Percentiles rank a stretch among this genome's conserved stretches.
phyloP scores from a whole-genome alignment of 2,113 vertebrate genomes.

The Cyprinodon tularosa region DNA sequence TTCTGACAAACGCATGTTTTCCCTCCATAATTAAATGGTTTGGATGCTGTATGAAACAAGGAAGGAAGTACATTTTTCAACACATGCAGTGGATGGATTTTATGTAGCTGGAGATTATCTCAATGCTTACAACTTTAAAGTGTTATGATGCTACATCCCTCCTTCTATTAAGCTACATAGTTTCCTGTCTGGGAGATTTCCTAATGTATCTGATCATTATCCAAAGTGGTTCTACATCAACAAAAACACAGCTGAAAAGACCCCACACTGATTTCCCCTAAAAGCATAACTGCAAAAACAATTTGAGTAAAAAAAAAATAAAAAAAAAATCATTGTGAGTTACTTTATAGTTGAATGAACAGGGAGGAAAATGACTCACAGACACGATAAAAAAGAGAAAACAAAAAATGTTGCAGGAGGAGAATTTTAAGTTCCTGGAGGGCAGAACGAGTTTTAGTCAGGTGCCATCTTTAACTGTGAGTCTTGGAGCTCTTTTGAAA shows the following conservation, averaged over 20 bases:
- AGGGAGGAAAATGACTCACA: constrained; percentile 39
- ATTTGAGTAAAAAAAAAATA: constrained; percentile 23
- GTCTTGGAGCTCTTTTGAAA: constrained; percentile 53
- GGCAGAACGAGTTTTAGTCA: constrained; percentile 58
- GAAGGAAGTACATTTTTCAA: constrained; percentile 9
- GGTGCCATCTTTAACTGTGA: constrained; percentile 79
- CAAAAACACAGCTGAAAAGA: constrained; percentile 4
- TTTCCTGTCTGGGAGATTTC: constrained; percentile 4
- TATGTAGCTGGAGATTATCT: constrained; percentile 14
- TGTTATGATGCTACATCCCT: background rate
- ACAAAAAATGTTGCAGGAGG: constrained; percentile 67
- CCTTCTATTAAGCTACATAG: background rate
- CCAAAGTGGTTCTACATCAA: background rate
- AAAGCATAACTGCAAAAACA: constrained; percentile 1
- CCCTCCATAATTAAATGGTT: constrained; percentile 21
- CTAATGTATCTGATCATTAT: constrained; percentile 17
- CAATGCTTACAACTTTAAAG: constrained; percentile 2
- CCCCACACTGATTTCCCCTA: background rate
- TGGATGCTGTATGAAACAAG: constrained; percentile 14
- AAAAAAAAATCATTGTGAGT: constrained; percentile 39
- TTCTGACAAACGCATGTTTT: constrained; percentile 27
- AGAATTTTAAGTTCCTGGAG: constrained; percentile 55
- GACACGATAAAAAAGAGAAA: constrained; percentile 64
- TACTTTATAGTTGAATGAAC: constrained; percentile 32
- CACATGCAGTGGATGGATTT: background rate